Evolutionary conservation across 2,113 vertebrate species (phyloP).

Genomic region (Pseudonaja textilis): DNA sequence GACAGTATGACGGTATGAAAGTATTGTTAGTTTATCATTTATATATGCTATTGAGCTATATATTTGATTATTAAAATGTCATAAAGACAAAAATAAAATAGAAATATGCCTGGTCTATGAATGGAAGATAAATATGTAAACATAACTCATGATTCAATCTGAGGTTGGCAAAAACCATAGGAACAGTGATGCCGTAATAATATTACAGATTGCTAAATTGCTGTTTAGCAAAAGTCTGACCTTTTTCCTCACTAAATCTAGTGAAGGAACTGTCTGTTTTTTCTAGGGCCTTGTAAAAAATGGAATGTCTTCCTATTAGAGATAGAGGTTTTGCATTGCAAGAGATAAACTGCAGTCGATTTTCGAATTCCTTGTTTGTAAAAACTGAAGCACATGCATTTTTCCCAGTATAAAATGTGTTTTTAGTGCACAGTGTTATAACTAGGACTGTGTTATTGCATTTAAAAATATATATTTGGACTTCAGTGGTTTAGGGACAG

Average conservation of each 20-base stretch:
- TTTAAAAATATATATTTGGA: not conserved
- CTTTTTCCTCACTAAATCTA: rapidly evolving
- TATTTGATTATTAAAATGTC: constrained; percentile 16
- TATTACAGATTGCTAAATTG: not conserved
- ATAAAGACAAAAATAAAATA: not conserved
- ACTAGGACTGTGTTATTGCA: not conserved
- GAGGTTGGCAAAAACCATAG: not conserved
- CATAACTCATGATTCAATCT: not conserved
- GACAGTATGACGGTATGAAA: not conserved
- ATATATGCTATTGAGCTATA: not conserved
- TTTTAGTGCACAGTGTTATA: not conserved
- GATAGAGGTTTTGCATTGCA: rapidly evolving
- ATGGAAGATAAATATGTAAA: not conserved
- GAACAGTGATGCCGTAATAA: not conserved
- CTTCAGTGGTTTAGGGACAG: not conserved
- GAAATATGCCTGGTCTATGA: not conserved
- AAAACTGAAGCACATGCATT: rapidly evolving
- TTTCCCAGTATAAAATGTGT: not conserved
- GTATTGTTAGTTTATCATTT: not conserved
- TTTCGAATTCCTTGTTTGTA: rapidly evolving
- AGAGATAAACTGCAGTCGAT: not conserved
- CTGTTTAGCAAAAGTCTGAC: not conserved
- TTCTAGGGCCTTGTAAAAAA: not conserved
- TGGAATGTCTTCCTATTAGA: not conserved
- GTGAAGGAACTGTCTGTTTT: not conserved